These are phyloP conservation scores for Tragelaphus imberbis DNA, from an alignment of 2,113 vertebrate species.

Conservation along the genomic window DNA sequence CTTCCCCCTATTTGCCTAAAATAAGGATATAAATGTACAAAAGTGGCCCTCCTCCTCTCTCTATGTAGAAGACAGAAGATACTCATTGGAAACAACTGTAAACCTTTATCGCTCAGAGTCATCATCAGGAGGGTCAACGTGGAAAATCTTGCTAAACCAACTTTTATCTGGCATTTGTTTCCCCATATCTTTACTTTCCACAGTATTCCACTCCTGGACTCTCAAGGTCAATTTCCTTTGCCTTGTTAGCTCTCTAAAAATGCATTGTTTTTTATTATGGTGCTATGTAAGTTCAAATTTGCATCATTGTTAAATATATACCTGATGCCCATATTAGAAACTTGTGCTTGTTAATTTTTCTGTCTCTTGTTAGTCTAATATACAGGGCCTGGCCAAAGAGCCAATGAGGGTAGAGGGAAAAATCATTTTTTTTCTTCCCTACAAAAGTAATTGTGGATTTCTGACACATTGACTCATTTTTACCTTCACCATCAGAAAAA, in stretches of 20 bases:
- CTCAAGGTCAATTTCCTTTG: neutral
- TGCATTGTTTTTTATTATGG: neutral
- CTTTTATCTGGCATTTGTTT: neutral
- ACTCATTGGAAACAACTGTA: neutral
- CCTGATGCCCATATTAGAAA: neutral
- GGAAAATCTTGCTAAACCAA: neutral
- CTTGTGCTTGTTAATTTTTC: neutral
- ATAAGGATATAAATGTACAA: neutral
- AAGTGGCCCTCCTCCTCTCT: neutral
- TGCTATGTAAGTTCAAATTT: neutral
- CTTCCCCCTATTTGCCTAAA: neutral
- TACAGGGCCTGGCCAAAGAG: accelerated
- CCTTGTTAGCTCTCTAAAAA: neutral
- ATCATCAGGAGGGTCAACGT: too few relatives aligned
- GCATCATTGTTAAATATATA: neutral
- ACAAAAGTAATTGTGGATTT: neutral
- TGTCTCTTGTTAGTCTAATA: neutral
- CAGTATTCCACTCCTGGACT: neutral
- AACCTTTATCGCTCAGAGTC: accelerated
- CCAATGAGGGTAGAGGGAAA: accelerated
- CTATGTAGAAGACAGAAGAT: neutral
- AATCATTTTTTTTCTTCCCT: neutral
- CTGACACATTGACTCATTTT: neutral
- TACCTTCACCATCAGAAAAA: neutral
- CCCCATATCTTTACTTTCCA: neutral